Evolutionary conservation across 1,140 invertebrate genomes (phyloP).

Genomic region (Drosophila ananassae): DNA sequence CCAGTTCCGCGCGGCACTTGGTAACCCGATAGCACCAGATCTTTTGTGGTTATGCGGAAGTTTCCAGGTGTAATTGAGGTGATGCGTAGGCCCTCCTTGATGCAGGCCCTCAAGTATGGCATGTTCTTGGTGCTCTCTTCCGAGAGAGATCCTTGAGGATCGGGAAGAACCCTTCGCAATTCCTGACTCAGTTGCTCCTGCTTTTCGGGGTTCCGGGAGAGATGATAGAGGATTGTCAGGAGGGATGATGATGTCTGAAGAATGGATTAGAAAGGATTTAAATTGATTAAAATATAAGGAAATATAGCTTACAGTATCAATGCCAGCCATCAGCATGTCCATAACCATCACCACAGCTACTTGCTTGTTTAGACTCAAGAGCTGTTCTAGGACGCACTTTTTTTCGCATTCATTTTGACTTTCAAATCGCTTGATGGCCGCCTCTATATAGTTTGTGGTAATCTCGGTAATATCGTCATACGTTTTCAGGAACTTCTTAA

Average conservation of each 20-base stretch:
- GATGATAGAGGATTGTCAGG: constrained; percentile 65
- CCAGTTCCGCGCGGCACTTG: constrained; percentile 90
- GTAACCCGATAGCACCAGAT: constrained; percentile 91
- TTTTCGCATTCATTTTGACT: constrained; percentile 84
- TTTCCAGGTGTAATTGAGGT: constrained; percentile 94
- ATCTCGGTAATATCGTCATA: constrained; percentile 81
- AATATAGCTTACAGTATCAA: constrained; percentile 87
- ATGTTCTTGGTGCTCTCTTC: constrained; percentile 75
- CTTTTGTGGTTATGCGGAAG: constrained; percentile 89
- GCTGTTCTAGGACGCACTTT: constrained; percentile 86
- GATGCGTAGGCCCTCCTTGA: constrained; percentile 89
- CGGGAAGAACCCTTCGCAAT: constrained; percentile 73
- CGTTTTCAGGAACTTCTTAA: constrained; percentile 85
- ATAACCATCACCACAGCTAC: constrained; percentile 88
- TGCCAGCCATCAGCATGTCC: constrained; percentile 90
- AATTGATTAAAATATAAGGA: no score
- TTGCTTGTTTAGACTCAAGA: constrained; percentile 86
- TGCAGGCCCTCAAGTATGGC: constrained; percentile 85
- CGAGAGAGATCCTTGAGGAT: constrained; percentile 72
- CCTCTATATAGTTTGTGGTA: constrained; percentile 65
- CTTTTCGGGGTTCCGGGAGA: constrained; percentile 85
- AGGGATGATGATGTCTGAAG: constrained; percentile 62
- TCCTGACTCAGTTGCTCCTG: constrained; percentile 85
- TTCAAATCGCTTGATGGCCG: constrained; percentile 79
- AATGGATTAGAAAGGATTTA: not conserved